Base-by-base conservation (phyloP, 2,888 invertebrate genomes). In the Habroteleia sp. region DNA sequence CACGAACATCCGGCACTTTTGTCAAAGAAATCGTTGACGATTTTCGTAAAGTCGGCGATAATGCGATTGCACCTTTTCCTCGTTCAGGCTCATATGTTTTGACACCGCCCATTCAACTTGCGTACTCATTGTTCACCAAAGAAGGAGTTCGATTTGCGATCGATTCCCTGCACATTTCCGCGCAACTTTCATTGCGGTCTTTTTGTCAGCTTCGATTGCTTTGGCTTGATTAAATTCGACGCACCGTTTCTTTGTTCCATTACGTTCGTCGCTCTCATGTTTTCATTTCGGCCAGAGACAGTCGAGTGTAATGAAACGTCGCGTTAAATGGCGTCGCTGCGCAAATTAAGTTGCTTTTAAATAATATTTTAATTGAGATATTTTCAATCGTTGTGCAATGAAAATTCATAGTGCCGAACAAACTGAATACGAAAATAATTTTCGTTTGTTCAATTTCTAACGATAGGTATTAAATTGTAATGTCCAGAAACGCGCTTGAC, bases 41-140 rank as follows among this genome's bases (percentile, higher is more conserved):
- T 83, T 84, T 82, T 80, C 83, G 83, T 80, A 80, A 82, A 83
- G 50, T 52, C 62, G 58, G 68, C 66, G 80, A 78, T 83, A 83
- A 84, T 84, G 82, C 63, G 75, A 76, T 76, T 76, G 52, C 58
- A 72, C 72, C 68, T 74, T 65, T 41, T 25, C 14, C 52, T 14
- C 60, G 60, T 74, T 65, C 68, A 13, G 62, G 14, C 37, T 58
- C 63, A 62, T 63, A 33, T 42, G 27, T 68, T 54, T 39, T 37
- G 42, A 66, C 48, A 13, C 62, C 39, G 29, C 13, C 62, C 25
- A 72, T 58, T 75, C 74, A 42, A 54, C 56, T 65, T 58, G 50
- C 23, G 35, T 37, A 8, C 20, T 7, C 52, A 52, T 74, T 74
- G 56, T 62, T 48, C 63, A 29, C 3, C 33, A 8, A 6, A 41